Base-by-base conservation (phyloP, 2,888 invertebrate species). In the Pecten maximus region DNA sequence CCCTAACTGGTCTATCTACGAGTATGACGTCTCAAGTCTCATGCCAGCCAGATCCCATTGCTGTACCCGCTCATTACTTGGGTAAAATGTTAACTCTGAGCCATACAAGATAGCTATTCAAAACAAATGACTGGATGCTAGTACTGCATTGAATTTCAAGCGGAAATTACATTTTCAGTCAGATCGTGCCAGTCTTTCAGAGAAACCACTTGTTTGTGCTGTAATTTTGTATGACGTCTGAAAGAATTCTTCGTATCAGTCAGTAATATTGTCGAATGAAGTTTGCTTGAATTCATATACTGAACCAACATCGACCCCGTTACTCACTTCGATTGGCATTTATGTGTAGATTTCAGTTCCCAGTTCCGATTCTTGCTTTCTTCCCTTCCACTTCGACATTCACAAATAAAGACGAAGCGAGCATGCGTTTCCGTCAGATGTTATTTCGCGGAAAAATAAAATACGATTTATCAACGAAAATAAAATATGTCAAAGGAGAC, bases 351-450 rank as follows among this genome's bases (percentile, higher is more conserved):
- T 35, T 74, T 74, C 35, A 74, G 74, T 74, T 74, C 74, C 74
- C 74, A 74, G 28, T 74, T 8, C 74, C 74, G 35, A 74, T 74
- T 74, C 87, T 89, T 88, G 87, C 86, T 87, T 90, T 89, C 88
- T 89, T 89, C 90, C 87, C 88, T 90, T 91, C 86, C 48, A 89
- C 74, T 91, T 91, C 91, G 60, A 90, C 89, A 50, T 74, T 74
- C 40, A 87, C 88, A 87, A 90, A 87, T 87, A 86, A 60, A 90
- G 91, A 91, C 91, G 92, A 92, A 91, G 91, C 92, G 93, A 89
- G 54, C 91, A 88, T 88, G 88, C 87, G 90, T 90, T 87, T 90
- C 15, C 86, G 40, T 86, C 87, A 90, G 88, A 87, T 90, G 90
- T 87, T 90, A 74, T 90, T 90, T 88, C 90, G 88, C 74, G 88